These are phyloP conservation scores for Criorhina ranunculi DNA, from an alignment of 2,888 invertebrate genomes.

Conservation along the genomic window DNA sequence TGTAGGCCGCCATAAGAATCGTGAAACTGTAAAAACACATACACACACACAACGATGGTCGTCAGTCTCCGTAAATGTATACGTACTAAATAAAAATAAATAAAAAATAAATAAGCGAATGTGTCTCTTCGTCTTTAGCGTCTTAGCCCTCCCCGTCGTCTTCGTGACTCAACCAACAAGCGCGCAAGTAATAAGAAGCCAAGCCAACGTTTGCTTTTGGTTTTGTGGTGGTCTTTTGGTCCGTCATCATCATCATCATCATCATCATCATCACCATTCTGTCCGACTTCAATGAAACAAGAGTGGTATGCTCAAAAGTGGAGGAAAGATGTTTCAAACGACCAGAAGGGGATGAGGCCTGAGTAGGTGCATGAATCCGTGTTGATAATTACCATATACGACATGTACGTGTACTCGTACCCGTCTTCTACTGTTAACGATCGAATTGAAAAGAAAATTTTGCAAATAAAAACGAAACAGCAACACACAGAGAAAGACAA, in stretches of 20 bases:
- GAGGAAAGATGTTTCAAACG: background rate
- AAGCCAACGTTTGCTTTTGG: conserved; percentile 29
- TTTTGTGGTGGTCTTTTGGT: conserved; percentile 58
- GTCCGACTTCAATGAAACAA: conserved; percentile 58
- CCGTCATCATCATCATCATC: conserved; percentile 44
- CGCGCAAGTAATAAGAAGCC: conserved; percentile 43
- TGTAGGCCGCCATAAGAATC: conserved; percentile 75
- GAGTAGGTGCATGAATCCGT: conserved; percentile 43
- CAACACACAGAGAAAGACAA: conserved; percentile 25
- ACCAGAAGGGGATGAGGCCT: conserved; percentile 31
- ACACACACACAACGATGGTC: conserved; percentile 32
- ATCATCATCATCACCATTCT: conserved; percentile 7
- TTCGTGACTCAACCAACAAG: conserved; percentile 57
- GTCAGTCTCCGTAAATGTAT: conserved; percentile 14
- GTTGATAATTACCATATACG: conserved; percentile 62
- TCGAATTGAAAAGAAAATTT: conserved; percentile 75
- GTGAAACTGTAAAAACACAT: conserved; percentile 69
- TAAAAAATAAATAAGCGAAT: conserved; percentile 68
- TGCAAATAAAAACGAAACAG: conserved; percentile 56
- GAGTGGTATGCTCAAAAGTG: conserved; percentile 13
- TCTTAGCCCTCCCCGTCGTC: too few relatives aligned
- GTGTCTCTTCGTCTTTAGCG: conserved; percentile 52
- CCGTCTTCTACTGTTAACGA: conserved; percentile 19
- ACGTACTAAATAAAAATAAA: conserved; percentile 39
- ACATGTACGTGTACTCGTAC: conserved; percentile 3